Percentiles rank a stretch among this genome's conserved stretches.
Evolutionary conservation across 2,888 invertebrate species (phyloP).

Genomic region (Athalia rosae): DNA sequence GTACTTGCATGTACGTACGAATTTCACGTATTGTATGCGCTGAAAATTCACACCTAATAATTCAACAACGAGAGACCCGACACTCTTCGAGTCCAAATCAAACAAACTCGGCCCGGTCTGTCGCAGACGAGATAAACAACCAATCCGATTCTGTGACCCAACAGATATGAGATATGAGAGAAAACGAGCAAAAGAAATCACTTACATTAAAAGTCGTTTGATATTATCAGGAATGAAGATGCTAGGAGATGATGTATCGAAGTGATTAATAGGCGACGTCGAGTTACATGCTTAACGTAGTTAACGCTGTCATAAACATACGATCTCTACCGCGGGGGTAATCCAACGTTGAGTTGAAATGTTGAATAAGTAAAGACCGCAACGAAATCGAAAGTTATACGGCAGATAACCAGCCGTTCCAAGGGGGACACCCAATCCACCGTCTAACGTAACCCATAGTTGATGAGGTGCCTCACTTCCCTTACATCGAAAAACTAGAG

Average conservation of each 20-base stretch:
- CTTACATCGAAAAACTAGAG: not conserved
- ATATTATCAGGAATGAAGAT: slow-evolving; percentile 13
- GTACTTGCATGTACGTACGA: too few relatives aligned
- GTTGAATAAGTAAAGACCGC: slow-evolving; percentile 35
- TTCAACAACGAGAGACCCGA: not conserved
- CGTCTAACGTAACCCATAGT: not conserved
- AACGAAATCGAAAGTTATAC: slow-evolving; percentile 40
- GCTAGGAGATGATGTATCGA: not conserved
- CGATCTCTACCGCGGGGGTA: slow-evolving; percentile 8
- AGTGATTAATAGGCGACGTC: slow-evolving; percentile 21
- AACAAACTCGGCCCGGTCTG: too few relatives aligned
- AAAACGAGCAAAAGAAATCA: too few relatives aligned
- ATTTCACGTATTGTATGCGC: too few relatives aligned
- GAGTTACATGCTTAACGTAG: not conserved
- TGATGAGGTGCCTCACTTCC: not conserved
- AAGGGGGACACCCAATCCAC: slow-evolving; percentile 14
- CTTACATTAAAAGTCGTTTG: not conserved
- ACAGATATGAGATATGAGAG: too few relatives aligned
- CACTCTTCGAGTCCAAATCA: too few relatives aligned
- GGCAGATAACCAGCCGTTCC: not conserved
- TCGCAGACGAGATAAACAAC: too few relatives aligned
- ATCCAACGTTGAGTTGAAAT: not conserved
- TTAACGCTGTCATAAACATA: slow-evolving; percentile 13
- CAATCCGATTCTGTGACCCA: too few relatives aligned
- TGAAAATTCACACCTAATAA: not conserved